Evolutionary conservation across 1,140 invertebrate genomes (phyloP), one percentile per base, ranked within the genome.

Genomic region (Apis florea): DNA sequence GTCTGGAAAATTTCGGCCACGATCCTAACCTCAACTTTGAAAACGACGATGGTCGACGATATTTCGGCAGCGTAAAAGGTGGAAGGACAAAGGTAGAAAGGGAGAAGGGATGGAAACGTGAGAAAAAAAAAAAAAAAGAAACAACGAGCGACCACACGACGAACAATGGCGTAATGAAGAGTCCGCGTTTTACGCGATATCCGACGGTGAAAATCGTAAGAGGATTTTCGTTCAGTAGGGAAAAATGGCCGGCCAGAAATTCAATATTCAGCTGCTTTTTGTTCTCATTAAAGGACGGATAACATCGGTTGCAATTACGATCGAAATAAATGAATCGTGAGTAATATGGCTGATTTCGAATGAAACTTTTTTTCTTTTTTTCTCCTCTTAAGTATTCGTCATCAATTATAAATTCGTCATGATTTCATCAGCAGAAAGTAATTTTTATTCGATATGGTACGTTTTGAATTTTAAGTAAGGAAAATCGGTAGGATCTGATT

Each of bases 81-180:
- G 51, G 51, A 1, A 15, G 24, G 21, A 69, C 24, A 70, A 70
- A 70, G 21, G 19, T 40, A 8, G 31, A n/a, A 66, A 21, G 21
- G 19, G 53, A 12, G 51, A 21, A 11, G 53, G 19, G 51, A 12
- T 19, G 19, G 12, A 21, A 24, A 24, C n/a, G 49, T 9, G 19
- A 17, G 15, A 51, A 56, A 56, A 71, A 58, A 12, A 11, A 54
- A 8, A 17, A 24, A 54, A 47, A 31, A 72, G 59, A 72, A 72
- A 72, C 54, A 72, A 72, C 70, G n/a, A 72, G 19, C 70, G 70
- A 58, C 54, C 70, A 72, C 54, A 31, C 70, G 70, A 56, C 47
- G 72, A 74, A 63, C 72, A 74, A 74, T 61, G 47, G n/a, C 40
- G 72, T 74, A 74, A 74, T 31, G 72, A 63, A 74, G 58, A 74